Evolutionary conservation across 23 tunicate species (phyloP), one percentile per base, ranked within the genome.

Genomic region (Styela clava): DNA sequence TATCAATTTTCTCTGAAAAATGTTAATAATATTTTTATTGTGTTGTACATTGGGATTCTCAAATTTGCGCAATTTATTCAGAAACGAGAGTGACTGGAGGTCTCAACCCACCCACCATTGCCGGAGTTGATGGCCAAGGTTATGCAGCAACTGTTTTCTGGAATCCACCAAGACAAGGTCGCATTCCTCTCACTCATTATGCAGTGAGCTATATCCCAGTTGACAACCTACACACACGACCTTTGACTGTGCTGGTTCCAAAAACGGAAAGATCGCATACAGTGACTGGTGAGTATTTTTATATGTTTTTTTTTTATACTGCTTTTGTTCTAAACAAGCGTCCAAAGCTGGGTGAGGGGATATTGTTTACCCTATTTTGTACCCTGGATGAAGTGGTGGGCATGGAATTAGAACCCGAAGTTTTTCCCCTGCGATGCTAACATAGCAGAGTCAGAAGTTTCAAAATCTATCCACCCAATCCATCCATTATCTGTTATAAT

Each of bases 81-180:
- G 71, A 18, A 29, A 67, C 31, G 24, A 67, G 31, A 67, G 71
- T 67, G 30, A 25, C 71, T 25, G 31, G 71, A 19, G 31, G 71
- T 18, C 16, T 67, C 24, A 29, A 25, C 22, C 71, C 71, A 67
- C 71, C 71, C 0, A 67, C 24, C 19, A 67, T 67, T 29, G 31
- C 71, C 24, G 71, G 31, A 25, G 31, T 67, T 25, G 71, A 67
- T 18, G 31, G 31, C 31, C 31, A 67, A 16, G 71, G 71, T 25
- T 67, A 67, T 29, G 31, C 71, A 29, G 71, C 22, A 18, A 67
- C 71, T 67, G 71, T 67, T 12, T 67, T 25, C 24, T 67, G 71
- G 71, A 29, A 22, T 19, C 31, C 71, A 27, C 71, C 71, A 16
- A 67, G 2, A 29, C 24, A 67, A 27, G 31, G 31, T 25, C 56